These are phyloP conservation scores for Pammene aurita DNA, from an alignment of 2,888 invertebrate genomes.

Conservation along the genomic window DNA sequence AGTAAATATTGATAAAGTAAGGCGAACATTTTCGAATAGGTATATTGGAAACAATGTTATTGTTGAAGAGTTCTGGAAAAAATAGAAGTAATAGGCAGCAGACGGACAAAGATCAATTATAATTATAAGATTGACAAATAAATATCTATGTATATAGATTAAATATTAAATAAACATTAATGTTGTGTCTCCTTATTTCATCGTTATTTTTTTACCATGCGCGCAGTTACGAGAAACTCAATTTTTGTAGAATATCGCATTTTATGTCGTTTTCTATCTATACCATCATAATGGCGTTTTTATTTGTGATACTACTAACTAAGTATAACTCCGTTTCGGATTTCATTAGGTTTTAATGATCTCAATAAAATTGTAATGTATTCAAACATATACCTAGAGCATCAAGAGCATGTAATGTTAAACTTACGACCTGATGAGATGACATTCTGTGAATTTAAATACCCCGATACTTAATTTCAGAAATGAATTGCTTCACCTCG, in stretches of 20 bases:
- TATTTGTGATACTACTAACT: constrained; percentile 36
- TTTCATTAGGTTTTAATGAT: constrained; percentile 63
- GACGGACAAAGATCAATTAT: too few relatives aligned
- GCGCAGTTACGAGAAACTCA: background rate
- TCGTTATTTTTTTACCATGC: too few relatives aligned
- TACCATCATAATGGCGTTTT: constrained; percentile 32
- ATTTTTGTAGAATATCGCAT: constrained; percentile 31
- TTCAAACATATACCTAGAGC: constrained; percentile 48
- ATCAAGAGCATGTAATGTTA: constrained; percentile 53
- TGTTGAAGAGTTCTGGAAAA: too few relatives aligned
- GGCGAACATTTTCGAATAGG: too few relatives aligned
- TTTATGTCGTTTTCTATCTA: constrained; percentile 33
- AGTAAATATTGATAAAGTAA: too few relatives aligned
- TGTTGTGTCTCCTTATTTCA: too few relatives aligned
- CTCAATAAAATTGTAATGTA: constrained; percentile 57
- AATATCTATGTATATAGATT: too few relatives aligned
- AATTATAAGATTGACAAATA: too few relatives aligned
- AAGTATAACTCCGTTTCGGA: constrained; percentile 33
- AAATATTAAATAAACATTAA: too few relatives aligned
- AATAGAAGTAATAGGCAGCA: too few relatives aligned
- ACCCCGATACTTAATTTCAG: constrained; percentile 42
- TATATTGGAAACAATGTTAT: too few relatives aligned
- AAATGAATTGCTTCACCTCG: constrained; percentile 36
- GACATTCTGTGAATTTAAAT: constrained; percentile 57
- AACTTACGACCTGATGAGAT: constrained; percentile 62